phyloP scores from a whole-genome alignment of 2,113 vertebrate genomes.

The Ibidorhyncha struthersii region DNA sequence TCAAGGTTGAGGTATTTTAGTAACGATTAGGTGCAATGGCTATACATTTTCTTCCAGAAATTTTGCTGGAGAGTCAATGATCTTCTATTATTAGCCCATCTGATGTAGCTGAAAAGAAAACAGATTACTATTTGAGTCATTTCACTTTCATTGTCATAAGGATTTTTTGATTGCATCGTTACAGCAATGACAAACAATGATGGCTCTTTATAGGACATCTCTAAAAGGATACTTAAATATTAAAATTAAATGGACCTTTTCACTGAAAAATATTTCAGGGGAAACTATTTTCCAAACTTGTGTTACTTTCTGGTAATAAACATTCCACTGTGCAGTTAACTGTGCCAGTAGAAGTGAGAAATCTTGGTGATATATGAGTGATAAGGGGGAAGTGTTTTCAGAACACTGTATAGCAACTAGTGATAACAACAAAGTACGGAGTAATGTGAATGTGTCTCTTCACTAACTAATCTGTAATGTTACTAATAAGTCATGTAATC shows the following conservation, averaged over 20 bases:
- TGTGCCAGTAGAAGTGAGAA: background rate
- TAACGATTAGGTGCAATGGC: background rate
- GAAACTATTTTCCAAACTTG: background rate
- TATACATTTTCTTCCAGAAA: background rate
- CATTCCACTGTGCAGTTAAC: background rate
- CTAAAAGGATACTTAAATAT: background rate
- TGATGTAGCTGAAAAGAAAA: background rate
- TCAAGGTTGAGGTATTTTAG: background rate
- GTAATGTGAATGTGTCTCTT: background rate
- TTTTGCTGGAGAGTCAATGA: background rate
- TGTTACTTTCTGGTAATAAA: background rate
- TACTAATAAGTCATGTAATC: no score
- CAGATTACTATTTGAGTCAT: background rate
- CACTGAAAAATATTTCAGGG: background rate
- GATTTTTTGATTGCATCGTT: background rate
- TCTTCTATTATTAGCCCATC: background rate
- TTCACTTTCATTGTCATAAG: background rate
- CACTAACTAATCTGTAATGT: background rate
- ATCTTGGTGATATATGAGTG: background rate
- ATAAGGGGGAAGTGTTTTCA: background rate
- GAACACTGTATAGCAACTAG: background rate
- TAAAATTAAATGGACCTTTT: background rate
- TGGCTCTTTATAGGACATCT: background rate
- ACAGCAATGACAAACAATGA: background rate
- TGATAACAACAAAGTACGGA: background rate